These are phyloP conservation scores for Blera fallax DNA, from an alignment of 2,888 invertebrate genomes.

Conservation along the genomic window DNA sequence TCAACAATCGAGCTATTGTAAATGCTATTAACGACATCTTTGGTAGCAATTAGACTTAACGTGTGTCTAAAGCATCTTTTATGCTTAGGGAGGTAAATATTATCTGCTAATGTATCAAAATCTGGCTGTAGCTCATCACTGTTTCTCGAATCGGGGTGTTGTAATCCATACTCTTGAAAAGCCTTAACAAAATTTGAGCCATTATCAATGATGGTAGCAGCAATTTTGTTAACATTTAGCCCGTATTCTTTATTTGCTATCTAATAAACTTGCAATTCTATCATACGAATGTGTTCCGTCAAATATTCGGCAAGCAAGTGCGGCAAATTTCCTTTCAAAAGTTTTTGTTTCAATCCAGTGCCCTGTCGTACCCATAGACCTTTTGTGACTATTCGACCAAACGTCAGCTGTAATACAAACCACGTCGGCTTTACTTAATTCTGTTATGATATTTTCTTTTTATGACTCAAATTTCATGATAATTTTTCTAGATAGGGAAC, in stretches of 20 bases:
- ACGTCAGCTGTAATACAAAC: neutral
- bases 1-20: neutral
- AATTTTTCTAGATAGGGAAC: neutral
- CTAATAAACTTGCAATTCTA: neutral
- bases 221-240: neutral
- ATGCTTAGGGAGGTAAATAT: neutral
- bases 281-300: neutral
- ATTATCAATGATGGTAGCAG: neutral
- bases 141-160: neutral
- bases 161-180: neutral
- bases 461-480: neutral
- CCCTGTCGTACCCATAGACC: too few species aligned
- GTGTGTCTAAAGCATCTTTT: neutral
- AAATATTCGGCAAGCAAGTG: neutral
- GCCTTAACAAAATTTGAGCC: neutral
- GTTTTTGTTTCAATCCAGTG: neutral
- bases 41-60: neutral
- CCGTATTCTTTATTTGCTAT: neutral
- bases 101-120: neutral
- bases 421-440: neutral
- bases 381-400: neutral
- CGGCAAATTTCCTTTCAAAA: neutral
- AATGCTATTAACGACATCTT: neutral
- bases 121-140: neutral
- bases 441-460: neutral